These are phyloP conservation scores for Heterohyrax brucei DNA, from an alignment of 2,797 vertebrate species.

Conservation along the genomic window DNA sequence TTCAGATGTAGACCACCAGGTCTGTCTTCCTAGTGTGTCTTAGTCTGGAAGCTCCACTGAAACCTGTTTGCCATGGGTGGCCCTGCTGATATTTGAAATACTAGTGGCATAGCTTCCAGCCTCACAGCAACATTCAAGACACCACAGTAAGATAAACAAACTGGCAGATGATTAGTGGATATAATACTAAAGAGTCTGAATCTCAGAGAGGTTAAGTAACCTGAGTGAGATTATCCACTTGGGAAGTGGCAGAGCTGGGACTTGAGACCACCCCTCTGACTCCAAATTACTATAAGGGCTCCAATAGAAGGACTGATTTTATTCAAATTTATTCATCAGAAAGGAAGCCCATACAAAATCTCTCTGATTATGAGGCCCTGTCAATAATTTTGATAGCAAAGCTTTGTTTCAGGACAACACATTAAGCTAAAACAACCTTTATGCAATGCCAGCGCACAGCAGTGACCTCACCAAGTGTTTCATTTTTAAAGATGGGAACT, in stretches of 20 bases:
- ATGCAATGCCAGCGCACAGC: neutral
- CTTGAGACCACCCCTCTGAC: neutral
- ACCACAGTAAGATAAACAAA: no score
- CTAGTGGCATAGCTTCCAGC: no score
- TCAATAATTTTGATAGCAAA: neutral
- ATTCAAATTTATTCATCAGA: neutral
- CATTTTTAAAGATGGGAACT: neutral
- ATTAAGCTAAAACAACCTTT: neutral
- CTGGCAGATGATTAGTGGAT: no score
- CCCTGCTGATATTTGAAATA: no score
- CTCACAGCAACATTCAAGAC: no score
- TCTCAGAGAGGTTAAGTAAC: neutral
- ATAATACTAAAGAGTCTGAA: neutral
- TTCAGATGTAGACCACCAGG: no score
- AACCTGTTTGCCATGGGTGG: no score
- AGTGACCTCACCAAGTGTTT: neutral
- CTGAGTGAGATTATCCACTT: neutral
- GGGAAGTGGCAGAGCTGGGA: neutral
- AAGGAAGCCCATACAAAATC: neutral
- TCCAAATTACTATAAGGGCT: neutral
- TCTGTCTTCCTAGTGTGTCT: no score
- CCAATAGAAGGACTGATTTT: neutral
- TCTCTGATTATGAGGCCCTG: neutral
- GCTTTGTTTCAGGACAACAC: slow-evolving; percentile 8
- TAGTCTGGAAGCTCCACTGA: no score